Conservation (phyloP, 1,140 invertebrate genomes). For the Eulimnadia texana region DNA sequence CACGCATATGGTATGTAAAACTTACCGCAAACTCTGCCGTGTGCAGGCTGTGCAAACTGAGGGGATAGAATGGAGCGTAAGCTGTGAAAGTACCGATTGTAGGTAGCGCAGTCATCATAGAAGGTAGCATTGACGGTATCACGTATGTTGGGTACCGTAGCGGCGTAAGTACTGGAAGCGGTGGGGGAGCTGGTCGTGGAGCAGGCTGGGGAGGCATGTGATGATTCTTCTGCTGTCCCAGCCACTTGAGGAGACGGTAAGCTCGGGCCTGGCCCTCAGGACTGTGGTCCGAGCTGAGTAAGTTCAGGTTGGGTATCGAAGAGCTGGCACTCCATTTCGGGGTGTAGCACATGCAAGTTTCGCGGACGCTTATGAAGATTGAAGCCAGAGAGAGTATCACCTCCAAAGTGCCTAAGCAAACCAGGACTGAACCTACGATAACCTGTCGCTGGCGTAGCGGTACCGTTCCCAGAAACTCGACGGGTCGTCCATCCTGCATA, state of each 20-base stretch:
- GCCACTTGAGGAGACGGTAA: slow-evolving; percentile 20
- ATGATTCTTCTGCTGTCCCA: slow-evolving; percentile 18
- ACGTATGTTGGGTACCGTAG: not conserved
- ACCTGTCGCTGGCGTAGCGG: slow-evolving; percentile 17
- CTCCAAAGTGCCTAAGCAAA: slow-evolving; percentile 19
- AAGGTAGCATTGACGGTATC: not conserved
- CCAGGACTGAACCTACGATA: slow-evolving; percentile 19
- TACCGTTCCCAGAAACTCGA: slow-evolving; percentile 17
- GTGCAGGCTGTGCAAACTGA: not conserved
- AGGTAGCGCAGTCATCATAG: not conserved
- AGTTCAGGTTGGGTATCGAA: slow-evolving; percentile 12
- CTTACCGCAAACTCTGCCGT: not conserved
- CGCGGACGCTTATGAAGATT: slow-evolving; percentile 18
- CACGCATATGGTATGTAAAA: not conserved
- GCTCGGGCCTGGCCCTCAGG: slow-evolving; percentile 19
- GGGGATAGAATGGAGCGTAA: slow-evolving; percentile 6
- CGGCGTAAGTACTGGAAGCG: not conserved
- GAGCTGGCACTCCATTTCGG: not conserved
- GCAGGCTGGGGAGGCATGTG: not conserved
- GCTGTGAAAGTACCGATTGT: not conserved
- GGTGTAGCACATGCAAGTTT: slow-evolving; percentile 20
- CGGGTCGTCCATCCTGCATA: slow-evolving; percentile 9
- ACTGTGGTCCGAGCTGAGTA: slow-evolving; percentile 16
- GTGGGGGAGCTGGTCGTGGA: not conserved
- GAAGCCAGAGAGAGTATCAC: slow-evolving; percentile 20